These are phyloP conservation scores for Parotocinclus haroldoi DNA, from an alignment of 2,797 vertebrate genomes.

Conservation along the genomic window DNA sequence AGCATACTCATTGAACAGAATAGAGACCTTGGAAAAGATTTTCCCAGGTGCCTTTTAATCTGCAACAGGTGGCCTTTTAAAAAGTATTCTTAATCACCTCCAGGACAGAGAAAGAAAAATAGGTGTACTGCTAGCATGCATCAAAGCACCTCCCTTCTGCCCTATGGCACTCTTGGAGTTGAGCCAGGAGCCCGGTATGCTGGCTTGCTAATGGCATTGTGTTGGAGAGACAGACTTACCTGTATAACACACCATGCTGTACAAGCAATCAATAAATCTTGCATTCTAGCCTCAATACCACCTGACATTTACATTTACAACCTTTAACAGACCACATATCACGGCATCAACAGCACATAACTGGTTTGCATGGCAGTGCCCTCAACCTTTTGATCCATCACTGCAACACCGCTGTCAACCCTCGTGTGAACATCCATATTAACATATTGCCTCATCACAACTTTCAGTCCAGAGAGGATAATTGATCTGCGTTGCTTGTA, in stretches of 20 bases:
- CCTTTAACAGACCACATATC: too few relatives aligned
- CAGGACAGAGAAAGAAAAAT: conserved; percentile 50
- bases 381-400: too few relatives aligned
- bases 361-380: too few relatives aligned
- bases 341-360: too few relatives aligned
- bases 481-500: too few relatives aligned
- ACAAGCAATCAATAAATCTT: conserved; percentile 15
- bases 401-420: too few relatives aligned
- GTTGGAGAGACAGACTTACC: conserved; percentile 41
- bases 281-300: too few relatives aligned
- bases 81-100: conserved; percentile 73
- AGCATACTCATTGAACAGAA: conserved; percentile 44
- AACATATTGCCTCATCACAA: too few relatives aligned
- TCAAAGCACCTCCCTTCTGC: conserved; percentile 60
- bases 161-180: conserved; percentile 60
- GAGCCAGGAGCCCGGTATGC: conserved; percentile 58
- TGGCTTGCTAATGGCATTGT: conserved; percentile 59
- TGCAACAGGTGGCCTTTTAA: conserved; percentile 79
- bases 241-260: conserved; percentile 26
- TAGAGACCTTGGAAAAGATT: conserved; percentile 43
- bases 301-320: too few relatives aligned
- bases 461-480: too few relatives aligned
- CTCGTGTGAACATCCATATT: too few relatives aligned
- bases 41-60: conserved; percentile 77
- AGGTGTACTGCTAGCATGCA: conserved; percentile 52